Base-by-base conservation (phyloP, 2,888 invertebrate genomes). In the Xylota sylvarum region DNA sequence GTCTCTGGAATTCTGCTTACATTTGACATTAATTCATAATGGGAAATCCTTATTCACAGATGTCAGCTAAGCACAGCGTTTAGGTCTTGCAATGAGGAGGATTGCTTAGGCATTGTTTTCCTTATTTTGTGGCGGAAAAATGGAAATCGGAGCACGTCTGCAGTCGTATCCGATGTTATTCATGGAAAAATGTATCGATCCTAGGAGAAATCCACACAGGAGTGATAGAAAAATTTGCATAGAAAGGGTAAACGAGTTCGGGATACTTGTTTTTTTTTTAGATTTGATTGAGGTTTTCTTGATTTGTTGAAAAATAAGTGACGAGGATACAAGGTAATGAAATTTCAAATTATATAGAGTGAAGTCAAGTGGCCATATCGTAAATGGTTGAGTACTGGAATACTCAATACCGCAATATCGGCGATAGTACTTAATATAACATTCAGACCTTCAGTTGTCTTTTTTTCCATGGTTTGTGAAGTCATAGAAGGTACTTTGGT, bases 11-110 rank as follows among this genome's bases (percentile, higher is more conserved):
- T 77, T 52, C 43, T 60, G 52, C 67, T 73, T 72, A 83, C 72
- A 37, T 65, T 62, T 67, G 78, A 79, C 78, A 72, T 78, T 83
- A 65, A 83, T 78, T 72, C 82, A 83, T 78, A 78, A 83, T 78
- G 58, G 72, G 58, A 83, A 67, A 60, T 83, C 73, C 78, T 79
- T 72, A 72, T 35, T 77, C 82, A 70, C 82, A 70, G 82, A 72
- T 70, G 70, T 56, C 77, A 77, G 37, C 70, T 70, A 43, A 65
- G 81, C 69, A 37, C 23, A 17, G 14, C 48, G 55, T 81, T 80
- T 73, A 73, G 46, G 37, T 17, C 14, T 65, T 17, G 14, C 9
- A 19, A 64, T 50, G 40, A 23, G 43, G 19, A 10, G 32, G 55
- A 35, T 52, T 19, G 19, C 19, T n/a, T 6, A 19, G 35, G 30